Evolutionary conservation across 2,113 vertebrate genomes (phyloP), one percentile per base, ranked within the genome.

Genomic region (Campylomormyrus numenius): DNA sequence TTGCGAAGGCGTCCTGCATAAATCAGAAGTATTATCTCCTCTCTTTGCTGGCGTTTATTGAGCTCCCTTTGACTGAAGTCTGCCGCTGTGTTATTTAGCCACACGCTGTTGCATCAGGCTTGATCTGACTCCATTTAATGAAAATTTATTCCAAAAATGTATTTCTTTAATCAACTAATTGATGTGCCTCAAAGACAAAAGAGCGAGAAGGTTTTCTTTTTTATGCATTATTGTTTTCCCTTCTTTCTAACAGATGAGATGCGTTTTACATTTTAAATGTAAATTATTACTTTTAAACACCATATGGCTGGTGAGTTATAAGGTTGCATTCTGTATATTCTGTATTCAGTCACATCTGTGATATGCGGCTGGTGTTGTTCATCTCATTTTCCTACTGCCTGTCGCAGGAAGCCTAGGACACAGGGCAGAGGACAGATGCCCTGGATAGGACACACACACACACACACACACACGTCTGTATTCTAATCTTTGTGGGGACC

Each of bases 91-190:
- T 85, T 85, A 85, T 85, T 85, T 85, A 46, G 24, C 19, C 45
- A 24, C 83, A 46, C 39, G 21, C 83, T 85, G 83, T 85, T n/a
- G 83, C 83, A 46, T 2, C 83, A 85, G 39, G 19, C 45, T 85
- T 48, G 83, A 85, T 85, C 83, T 85, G 83, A 85, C 39, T 85
- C 83, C 21, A 45, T 48, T 85, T 48, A 85, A 46, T 85, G 83
- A 48, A 85, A 85, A 85, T 85, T 85, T 85, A 85, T 85, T 85
- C 83, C 0, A 21, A 85, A 48, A 85, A 85, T 85, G n/a, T 85
- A 11, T 24, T 85, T 85, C 39, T 48, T 45, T 85, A 46, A 85
- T 85, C 45, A 85, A 48, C 83, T 48, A 85, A 85, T 85, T 85
- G 83, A 21, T 85, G 83, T 48, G 42, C 42, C 8, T 24, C 21